Evolutionary conservation across 2,888 invertebrate species (phyloP).

Genomic region (Acleris cristana): DNA sequence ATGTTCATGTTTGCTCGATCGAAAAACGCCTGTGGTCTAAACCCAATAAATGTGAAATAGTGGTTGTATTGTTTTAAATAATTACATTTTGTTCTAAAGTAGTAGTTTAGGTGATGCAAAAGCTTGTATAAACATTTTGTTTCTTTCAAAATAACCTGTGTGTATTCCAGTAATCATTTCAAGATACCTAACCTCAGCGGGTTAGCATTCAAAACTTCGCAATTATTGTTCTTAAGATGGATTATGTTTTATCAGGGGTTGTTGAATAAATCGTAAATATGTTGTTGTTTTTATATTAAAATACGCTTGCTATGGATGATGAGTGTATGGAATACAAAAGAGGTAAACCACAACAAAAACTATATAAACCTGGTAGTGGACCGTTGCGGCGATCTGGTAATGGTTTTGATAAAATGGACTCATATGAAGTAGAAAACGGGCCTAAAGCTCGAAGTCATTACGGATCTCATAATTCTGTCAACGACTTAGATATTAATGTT

Average conservation of each 20-base stretch:
- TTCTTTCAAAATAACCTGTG: conserved; percentile 21
- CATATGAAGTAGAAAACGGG: conserved; percentile 63
- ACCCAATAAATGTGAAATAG: conserved; percentile 35
- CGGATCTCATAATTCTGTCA: conserved; percentile 72
- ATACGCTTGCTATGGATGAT: conserved; percentile 79
- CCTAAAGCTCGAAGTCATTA: conserved; percentile 63
- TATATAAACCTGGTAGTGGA: conserved; percentile 91
- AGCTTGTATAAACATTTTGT: conserved; percentile 14
- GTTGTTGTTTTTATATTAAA: conserved; percentile 56
- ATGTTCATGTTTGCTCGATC: conserved; percentile 34
- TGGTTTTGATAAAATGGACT: conserved; percentile 84
- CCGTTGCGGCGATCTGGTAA: conserved; percentile 87
- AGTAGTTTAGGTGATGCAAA: conserved; percentile 16
- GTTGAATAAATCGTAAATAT: conserved; percentile 46
- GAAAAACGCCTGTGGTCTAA: conserved; percentile 34
- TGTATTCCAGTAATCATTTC: conserved; percentile 17
- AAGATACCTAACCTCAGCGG: conserved; percentile 33
- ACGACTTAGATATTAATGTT: conserved; percentile 58
- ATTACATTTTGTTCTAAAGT: conserved; percentile 27
- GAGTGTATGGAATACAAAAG: conserved; percentile 83
- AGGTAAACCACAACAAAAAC: conserved; percentile 87
- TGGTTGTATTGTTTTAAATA: conserved; percentile 32
- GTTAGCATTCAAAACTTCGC: conserved; percentile 38
- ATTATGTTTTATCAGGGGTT: conserved; percentile 36
- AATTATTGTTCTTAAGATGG: conserved; percentile 37